A percentile compares a stretch with the other conserved stretches of the same genome.
Evolutionary conservation across 2,113 vertebrate genomes (phyloP).

Genomic region (Eonycteris spelaea): DNA sequence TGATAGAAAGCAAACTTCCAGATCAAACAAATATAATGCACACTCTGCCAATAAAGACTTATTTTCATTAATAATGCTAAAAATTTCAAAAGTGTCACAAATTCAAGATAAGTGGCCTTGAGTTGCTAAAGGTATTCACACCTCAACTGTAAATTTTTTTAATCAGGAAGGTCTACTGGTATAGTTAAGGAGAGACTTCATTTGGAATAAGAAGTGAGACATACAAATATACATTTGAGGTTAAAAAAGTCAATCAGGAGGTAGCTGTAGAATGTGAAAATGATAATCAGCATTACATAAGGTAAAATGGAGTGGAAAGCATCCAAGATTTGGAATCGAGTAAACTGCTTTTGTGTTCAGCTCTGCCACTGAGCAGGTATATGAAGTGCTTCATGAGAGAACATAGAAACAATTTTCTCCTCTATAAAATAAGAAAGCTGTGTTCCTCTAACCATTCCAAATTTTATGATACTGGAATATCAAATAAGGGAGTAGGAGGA

Average conservation of each 20-base stretch:
- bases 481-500: neutral
- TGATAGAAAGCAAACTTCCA: neutral
- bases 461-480: neutral
- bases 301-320: neutral
- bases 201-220: neutral
- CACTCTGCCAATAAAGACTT: neutral
- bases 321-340: neutral
- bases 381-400: neutral
- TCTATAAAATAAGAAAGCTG: neutral
- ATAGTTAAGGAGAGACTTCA: neutral
- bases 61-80: neutral
- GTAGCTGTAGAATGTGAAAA: neutral
- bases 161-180: neutral
- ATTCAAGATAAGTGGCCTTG: neutral
- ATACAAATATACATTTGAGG: neutral
- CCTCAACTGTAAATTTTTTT: neutral
- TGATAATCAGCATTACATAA: neutral
- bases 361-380: neutral
- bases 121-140: neutral
- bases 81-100: neutral
- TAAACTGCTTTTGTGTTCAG: neutral
- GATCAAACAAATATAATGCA: neutral
- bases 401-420: neutral
- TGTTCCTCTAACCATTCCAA: fast-evolving
- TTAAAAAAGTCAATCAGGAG: neutral